phyloP scores from a whole-genome alignment of 2,797 vertebrate species.

The Nyctibius grandis region DNA sequence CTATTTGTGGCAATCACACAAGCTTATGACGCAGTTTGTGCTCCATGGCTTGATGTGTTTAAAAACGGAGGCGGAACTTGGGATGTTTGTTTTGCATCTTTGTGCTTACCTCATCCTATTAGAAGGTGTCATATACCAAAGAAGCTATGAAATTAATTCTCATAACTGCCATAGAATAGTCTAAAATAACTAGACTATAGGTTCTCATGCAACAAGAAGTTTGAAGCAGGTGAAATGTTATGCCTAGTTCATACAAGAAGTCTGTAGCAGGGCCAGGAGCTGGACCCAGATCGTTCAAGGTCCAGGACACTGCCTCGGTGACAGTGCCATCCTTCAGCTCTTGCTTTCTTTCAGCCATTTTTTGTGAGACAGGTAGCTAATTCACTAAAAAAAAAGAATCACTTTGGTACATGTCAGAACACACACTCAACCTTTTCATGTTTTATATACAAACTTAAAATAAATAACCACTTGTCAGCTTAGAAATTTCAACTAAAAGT shows the following conservation, averaged over 20 bases:
- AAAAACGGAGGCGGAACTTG: neutral
- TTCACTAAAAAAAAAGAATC: neutral
- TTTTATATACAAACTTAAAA: neutral
- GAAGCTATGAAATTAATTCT: neutral
- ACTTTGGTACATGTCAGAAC: neutral
- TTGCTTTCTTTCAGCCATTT: neutral
- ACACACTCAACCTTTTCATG: neutral
- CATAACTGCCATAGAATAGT: fast-evolving
- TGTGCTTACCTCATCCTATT: neutral
- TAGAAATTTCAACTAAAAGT: neutral
- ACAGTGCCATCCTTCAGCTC: neutral
- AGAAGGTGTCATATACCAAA: neutral
- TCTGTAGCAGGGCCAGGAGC: neutral
- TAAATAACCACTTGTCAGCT: neutral
- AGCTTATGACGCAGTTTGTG: neutral
- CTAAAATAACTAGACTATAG: neutral
- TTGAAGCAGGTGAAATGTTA: neutral
- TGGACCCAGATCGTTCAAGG: neutral
- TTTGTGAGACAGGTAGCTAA: neutral
- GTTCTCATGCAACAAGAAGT: neutral
- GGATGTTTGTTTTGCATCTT: neutral
- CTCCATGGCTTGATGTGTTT: neutral
- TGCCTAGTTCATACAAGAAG: neutral
- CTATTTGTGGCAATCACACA: neutral
- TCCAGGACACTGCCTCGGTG: fast-evolving